Evolutionary conservation across 2,113 vertebrate genomes (phyloP).

Genomic region (Dolichotis patagonum): DNA sequence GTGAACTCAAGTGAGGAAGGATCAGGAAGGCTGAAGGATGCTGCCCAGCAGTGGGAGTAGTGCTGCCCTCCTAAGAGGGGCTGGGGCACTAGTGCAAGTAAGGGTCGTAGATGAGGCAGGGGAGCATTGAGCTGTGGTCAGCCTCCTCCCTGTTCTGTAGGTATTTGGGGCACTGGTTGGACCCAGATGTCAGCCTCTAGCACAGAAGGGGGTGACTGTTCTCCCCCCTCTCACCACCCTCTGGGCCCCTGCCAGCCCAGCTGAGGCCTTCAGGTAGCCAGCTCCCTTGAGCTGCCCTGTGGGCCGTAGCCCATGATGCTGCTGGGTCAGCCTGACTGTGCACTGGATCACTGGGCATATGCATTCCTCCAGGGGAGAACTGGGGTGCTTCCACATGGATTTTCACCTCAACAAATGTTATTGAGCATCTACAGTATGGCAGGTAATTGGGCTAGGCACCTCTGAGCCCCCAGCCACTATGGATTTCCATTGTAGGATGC

Average conservation of each 20-base stretch:
- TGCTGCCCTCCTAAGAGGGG: not conserved
- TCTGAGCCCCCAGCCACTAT: not conserved
- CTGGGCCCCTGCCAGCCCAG: constrained; percentile 64
- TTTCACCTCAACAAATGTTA: not conserved
- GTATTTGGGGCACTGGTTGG: constrained; percentile 56
- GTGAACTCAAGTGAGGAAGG: not conserved
- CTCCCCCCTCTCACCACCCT: constrained; percentile 2
- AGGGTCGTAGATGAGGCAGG: not conserved
- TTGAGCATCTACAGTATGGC: not conserved
- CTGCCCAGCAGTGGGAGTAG: not conserved
- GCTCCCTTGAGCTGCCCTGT: not conserved
- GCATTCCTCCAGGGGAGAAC: not conserved
- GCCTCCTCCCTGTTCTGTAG: constrained; percentile 35
- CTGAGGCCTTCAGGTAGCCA: not conserved
- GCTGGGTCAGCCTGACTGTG: not conserved
- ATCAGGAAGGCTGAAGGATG: not conserved
- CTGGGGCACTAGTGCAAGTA: not conserved
- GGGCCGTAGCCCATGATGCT: not conserved
- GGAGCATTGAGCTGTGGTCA: not conserved
- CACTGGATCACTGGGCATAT: not conserved
- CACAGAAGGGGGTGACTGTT: constrained; percentile 49
- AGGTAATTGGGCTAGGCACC: not conserved
- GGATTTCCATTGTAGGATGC: not conserved
- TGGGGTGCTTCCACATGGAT: not conserved
- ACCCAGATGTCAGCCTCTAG: constrained; percentile 49